Base-by-base conservation (phyloP, 2,113 vertebrate genomes). In the Rhombomys opimus region DNA sequence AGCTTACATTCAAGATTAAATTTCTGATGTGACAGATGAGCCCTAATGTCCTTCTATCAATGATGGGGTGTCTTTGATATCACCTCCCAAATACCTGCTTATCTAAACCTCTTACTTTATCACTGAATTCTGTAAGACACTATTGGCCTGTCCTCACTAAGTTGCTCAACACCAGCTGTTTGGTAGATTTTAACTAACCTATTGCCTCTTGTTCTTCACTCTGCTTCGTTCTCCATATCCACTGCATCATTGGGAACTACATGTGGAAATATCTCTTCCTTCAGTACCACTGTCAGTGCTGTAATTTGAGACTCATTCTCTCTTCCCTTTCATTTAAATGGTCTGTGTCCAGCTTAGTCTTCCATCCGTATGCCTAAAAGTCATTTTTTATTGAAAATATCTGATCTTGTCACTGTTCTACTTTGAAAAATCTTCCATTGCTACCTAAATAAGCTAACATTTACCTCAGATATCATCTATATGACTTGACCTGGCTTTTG, bases 321-420 rank as follows among this genome's bases (percentile, higher is more conserved):
- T 68, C 38, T 54, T 86, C 18, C 76, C 57, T 84, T 85, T 78
- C 54, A 93, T 41, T 70, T 46, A 91, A 70, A 90, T 17, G 73
- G 65, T 35, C 38, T 82, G 7, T 89, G 63, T 65, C 3, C 82
- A 95, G 73, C 4, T 91, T n/a, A 89, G 59, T 87, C 65, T 30
- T 85, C 57, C 38, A 94, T n/a, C 52, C 23, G 91, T 38, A 90
- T 27, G 75, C 61, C 68, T 75, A 89, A 38, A 50, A 87, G 7
- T 41, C 89, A 50, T 63, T 87, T 75, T 63, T 94, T 90, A 92
- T 20, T 89, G 82, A 95, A 54, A 91, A 77, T 89, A 96, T 88
- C 15, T 27, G 30, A 86, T 86, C 12, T 76, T 63, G 14, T 76
- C 46, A 82, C 32, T 93, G 90, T 91, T 82, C 72, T 81, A 67